A percentile compares a stretch with the other conserved stretches of the same genome.
These are phyloP conservation scores for Syngnathus floridae DNA, from an alignment of 2,113 vertebrate genomes.

Conservation along the genomic window DNA sequence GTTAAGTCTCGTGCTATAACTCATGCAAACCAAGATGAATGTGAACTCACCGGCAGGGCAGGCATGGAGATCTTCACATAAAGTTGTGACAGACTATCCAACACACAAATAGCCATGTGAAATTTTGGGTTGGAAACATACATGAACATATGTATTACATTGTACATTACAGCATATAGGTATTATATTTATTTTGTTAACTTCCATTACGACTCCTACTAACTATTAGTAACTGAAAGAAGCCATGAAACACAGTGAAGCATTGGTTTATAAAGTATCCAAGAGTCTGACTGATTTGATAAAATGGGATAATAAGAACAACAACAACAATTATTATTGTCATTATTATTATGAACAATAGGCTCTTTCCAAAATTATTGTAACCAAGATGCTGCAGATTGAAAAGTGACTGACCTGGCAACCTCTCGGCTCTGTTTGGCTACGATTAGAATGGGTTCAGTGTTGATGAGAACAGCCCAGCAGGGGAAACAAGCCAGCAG, in stretches of 20 bases:
- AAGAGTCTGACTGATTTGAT: too few species aligned
- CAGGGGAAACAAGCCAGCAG: slow-evolving; percentile 90
- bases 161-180: not conserved
- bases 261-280: too few species aligned
- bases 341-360: not conserved
- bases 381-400: not conserved
- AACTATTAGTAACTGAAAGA: too few species aligned
- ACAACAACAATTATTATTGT: too few species aligned
- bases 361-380: not conserved
- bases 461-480: slow-evolving; percentile 91
- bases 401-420: slow-evolving; percentile 72
- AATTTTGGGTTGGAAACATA: not conserved
- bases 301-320: too few species aligned
- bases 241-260: too few species aligned
- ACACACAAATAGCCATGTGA: not conserved
- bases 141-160: not conserved
- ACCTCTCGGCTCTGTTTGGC: slow-evolving; percentile 76
- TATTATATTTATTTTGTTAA: not conserved
- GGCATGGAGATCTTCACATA: slow-evolving; percentile 92
- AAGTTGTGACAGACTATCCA: slow-evolving; percentile 80
- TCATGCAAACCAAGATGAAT: not conserved
- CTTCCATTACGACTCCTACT: too few species aligned
- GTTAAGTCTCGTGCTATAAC: not conserved
- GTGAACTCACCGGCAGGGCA: slow-evolving; percentile 84
- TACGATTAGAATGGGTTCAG: slow-evolving; percentile 76